Base-by-base conservation (phyloP, 1,140 invertebrate species). In the Phymastichus coffea region DNA sequence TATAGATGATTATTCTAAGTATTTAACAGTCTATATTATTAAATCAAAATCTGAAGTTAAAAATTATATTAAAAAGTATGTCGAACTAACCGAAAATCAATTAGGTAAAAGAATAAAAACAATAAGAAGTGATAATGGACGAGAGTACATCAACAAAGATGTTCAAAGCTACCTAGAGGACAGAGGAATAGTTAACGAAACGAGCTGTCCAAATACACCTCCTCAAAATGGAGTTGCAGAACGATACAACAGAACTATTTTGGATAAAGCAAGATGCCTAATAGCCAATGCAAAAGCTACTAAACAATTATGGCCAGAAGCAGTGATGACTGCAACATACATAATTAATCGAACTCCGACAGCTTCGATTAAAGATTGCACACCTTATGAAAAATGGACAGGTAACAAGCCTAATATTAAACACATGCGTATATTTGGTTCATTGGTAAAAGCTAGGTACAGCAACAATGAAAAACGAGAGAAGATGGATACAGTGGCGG, bases 201-300 rank as follows among this genome's bases (percentile, higher is more conserved):
- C 2, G 14, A 48, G 23, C 9, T 10, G 7, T 10, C 46, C 46
- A 10, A 28, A 48, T 19, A 23, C 25, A 14, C 46, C 46, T 28
- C 4, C 12, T 15, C 72, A 78, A 65, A 80, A 81, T 64, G 78
- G 78, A 6, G 59, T 75, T 8, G 70, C 73, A 12, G 77, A 80
- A 54, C 46, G 71, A 25, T 64, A 66, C 20, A 81, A 80, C 64
- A 55, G 71, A 46, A 71, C 64, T 19, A 41, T 70, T 8, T 52
- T 72, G 8, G 77, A 80, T 37, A 70, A 57, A 52, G 71, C 76
- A 3, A 62, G 69, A 38, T 64, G 61, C 47, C 67, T 80, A 70
- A 51, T 80, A 12, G 20, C 63, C 25, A 61, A 67, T 47, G 65
- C 70, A 19, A 51, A 69, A 10, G 38, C 81, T n/a, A 26, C 53